Percentiles rank a stretch among this genome's conserved stretches.
Conservation (phyloP, 2,797 vertebrate genomes). For the Oryzias dopingdopingensis region DNA sequence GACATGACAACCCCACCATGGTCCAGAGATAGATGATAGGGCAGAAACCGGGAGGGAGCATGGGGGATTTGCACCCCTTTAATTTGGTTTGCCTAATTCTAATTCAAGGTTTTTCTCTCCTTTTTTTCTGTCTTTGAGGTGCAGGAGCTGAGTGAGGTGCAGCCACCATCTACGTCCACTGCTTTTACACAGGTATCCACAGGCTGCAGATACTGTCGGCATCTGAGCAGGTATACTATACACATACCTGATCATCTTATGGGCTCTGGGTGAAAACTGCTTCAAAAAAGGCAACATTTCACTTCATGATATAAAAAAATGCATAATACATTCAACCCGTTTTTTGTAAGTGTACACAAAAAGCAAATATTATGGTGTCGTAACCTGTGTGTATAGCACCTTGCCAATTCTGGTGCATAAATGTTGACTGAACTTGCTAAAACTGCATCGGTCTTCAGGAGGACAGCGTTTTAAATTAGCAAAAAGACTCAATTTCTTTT, state of each 20-base stretch:
- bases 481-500: constrained; percentile 13
- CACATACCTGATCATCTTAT: neutral
- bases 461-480: constrained; percentile 3
- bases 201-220: constrained; percentile 6
- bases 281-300: constrained; percentile 1
- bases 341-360: no score
- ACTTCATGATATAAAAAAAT: neutral
- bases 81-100: constrained; percentile 70
- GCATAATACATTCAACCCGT: no score
- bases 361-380: no score
- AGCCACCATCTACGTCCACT: constrained; percentile 40
- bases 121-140: constrained; percentile 4
- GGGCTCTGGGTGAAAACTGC: neutral
- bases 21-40: constrained; percentile 78
- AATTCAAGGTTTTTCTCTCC: constrained; percentile 48
- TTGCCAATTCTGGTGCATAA: constrained; percentile 3
- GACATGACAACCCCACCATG: constrained; percentile 80
- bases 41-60: constrained; percentile 63
- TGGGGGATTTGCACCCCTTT: constrained; percentile 67
- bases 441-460: constrained; percentile 6
- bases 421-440: constrained; percentile 5
- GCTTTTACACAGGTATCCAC: constrained; percentile 59
- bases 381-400: neutral
- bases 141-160: constrained; percentile 19
- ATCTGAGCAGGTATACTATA: constrained; percentile 2